Conservation (phyloP, 2,113 vertebrate species). For the Zosterops japonicus region DNA sequence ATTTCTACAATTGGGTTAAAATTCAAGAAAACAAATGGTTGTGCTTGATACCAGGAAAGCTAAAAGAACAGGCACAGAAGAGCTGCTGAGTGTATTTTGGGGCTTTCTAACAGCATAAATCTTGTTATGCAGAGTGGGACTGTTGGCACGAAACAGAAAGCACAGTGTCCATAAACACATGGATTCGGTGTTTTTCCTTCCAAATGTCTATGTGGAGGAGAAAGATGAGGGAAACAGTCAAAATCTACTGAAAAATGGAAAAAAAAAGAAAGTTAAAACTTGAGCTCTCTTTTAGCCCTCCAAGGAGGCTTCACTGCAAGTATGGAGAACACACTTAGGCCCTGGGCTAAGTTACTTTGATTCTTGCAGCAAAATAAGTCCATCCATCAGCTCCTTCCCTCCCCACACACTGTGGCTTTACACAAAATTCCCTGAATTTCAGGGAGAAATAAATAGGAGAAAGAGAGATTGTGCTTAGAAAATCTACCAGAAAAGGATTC, state of each 20-base stretch:
- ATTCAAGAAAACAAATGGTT: background rate
- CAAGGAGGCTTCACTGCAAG: background rate
- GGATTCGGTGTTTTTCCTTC: background rate
- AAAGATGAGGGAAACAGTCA: background rate
- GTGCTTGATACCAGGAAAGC: background rate
- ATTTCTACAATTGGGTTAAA: background rate
- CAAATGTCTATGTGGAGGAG: background rate
- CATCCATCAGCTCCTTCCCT: background rate
- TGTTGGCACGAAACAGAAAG: background rate
- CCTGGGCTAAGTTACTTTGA: background rate
- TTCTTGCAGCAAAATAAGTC: background rate
- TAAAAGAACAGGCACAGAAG: background rate
- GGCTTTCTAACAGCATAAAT: background rate
- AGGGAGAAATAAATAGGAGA: background rate
- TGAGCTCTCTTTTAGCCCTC: background rate
- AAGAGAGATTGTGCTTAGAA: background rate
- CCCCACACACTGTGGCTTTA: background rate
- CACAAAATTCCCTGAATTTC: background rate
- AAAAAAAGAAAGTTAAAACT: background rate
- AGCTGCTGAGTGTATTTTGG: background rate
- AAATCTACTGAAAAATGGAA: background rate
- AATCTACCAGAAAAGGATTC: background rate
- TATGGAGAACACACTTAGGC: background rate
- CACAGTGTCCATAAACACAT: background rate
- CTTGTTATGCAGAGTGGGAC: background rate